phyloP scores from a whole-genome alignment of 2,797 vertebrate species.

The Halcyon chelicuti region DNA sequence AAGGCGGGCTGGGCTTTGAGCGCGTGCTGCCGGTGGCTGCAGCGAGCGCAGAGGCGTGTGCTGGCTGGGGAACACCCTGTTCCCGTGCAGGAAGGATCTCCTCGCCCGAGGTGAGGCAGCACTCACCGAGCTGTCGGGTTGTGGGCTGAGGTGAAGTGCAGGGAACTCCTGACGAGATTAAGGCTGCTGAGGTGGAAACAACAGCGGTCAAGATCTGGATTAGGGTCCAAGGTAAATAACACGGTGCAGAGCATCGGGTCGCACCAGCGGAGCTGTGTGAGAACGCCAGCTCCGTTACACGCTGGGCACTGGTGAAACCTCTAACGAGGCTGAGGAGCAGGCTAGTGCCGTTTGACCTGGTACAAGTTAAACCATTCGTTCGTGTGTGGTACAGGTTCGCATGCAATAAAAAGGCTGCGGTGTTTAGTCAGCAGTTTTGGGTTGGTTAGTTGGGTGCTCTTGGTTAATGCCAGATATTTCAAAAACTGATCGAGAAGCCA shows the following conservation, averaged over 20 bases:
- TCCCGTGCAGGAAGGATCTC: background rate
- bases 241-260: background rate
- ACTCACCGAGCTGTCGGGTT: fast-evolving
- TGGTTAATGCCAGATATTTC: background rate
- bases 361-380: background rate
- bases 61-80: background rate
- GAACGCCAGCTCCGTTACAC: background rate
- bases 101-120: background rate
- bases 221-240: constrained; percentile 13
- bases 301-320: background rate
- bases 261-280: background rate
- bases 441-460: background rate
- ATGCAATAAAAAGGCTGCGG: background rate
- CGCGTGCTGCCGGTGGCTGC: fast-evolving
- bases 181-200: background rate
- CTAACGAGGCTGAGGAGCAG: background rate
- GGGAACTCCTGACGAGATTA: background rate
- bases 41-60: fast-evolving
- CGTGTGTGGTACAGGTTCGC: background rate
- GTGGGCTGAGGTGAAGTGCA: background rate
- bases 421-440: background rate
- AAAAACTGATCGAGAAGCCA: background rate
- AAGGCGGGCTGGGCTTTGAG: background rate
- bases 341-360: background rate
- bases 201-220: background rate